Conservation (phyloP, 2,888 invertebrate genomes). For the Erebia aethiops region DNA sequence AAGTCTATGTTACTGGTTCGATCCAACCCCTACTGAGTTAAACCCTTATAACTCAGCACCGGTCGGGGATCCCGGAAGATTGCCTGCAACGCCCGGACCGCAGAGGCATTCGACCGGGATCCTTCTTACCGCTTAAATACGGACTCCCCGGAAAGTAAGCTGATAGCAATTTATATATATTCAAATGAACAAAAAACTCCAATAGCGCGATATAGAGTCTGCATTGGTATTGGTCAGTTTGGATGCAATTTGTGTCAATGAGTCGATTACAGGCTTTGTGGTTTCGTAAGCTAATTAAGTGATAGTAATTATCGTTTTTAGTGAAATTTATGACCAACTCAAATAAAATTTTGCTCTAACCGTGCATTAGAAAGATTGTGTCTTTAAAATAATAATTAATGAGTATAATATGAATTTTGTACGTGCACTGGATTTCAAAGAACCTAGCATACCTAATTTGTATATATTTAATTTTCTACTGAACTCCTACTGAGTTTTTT, state of each 20-base stretch:
- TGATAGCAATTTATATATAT: background rate
- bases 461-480: too few relatives aligned
- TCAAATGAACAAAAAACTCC: background rate
- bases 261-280: background rate
- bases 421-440: too few relatives aligned
- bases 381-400: too few relatives aligned
- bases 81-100: background rate
- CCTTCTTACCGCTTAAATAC: constrained; percentile 7
- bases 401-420: too few relatives aligned
- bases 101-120: too few relatives aligned
- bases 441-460: too few relatives aligned
- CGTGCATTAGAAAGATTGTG: too few relatives aligned
- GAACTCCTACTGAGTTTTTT: too few relatives aligned
- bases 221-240: background rate
- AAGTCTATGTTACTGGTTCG: background rate
- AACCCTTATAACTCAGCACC: background rate
- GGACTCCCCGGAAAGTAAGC: background rate
- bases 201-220: background rate
- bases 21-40: background rate
- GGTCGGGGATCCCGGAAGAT: background rate
- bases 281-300: background rate
- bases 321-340: too few relatives aligned
- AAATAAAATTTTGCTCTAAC: too few relatives aligned
- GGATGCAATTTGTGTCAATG: background rate
- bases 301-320: background rate